Base-by-base conservation (phyloP, 1,140 invertebrate species). In the Grapholita molesta region DNA sequence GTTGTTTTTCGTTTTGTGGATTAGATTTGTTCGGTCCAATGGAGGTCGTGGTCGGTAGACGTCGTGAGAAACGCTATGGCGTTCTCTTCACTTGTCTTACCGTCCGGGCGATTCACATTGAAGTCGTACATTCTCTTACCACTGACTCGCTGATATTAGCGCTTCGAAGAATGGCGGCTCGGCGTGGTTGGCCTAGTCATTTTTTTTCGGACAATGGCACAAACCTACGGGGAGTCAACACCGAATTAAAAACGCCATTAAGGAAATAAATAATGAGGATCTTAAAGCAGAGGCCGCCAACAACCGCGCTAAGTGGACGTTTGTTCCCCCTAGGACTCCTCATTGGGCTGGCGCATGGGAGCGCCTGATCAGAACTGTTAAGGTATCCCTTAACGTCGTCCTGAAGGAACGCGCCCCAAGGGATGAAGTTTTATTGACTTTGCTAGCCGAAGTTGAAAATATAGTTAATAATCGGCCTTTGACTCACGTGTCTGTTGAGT, bases 261-360 rank as follows among this genome's bases (percentile, higher is more conserved):
- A 55, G 25, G 71, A 76, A 15, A 18, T 80, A 18, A 52, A 79
- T 28, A n/a, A 33, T 1, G 55, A 25, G 1, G n/a, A 38, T 53
- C 53, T 81, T 24, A 66, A 69, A 24, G 35, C 53, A 11, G 32
- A 35, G 32, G 69, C 33, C 9, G 24, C 65, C 0, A 73, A 78
- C 35, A 55, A 74, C 3, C 68, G 66, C 0, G 68, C 70, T 3
- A 65, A 77, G 7, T 92, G 85, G 83, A 61, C 73, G 9, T 90
- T 92, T 55, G 89, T 80, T 25, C 80, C 86, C 6, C 88, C 87
- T 23, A 15, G 32, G 21, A 79, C 74, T 24, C 81, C 84, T 0
- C 80, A 90, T 65, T 79, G 82, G 74, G 86, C 69, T 48, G 76
- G 74, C 32, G 71, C 70, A 1, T 79, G 75, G 78, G 73, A 80